Conservation (phyloP, 2,888 invertebrate species). For the Hofmannophila pseudospretella region DNA sequence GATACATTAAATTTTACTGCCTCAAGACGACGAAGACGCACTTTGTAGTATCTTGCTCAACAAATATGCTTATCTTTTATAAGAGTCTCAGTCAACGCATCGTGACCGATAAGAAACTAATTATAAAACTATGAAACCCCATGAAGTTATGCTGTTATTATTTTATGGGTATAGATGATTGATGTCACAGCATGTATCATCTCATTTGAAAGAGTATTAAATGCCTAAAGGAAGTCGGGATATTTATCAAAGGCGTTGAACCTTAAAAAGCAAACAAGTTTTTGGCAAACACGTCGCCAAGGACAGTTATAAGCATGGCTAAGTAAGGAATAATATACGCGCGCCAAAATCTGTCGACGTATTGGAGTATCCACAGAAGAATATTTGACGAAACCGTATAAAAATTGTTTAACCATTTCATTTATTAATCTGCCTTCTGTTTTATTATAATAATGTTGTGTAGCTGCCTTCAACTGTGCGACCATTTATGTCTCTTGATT, state of each 20-base stretch:
- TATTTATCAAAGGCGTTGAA: constrained; percentile 45
- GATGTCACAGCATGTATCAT: too few relatives aligned
- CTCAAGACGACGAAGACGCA: constrained; percentile 11
- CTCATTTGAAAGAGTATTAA: too few relatives aligned
- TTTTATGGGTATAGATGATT: too few relatives aligned
- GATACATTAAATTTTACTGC: constrained; percentile 16
- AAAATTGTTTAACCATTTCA: too few relatives aligned
- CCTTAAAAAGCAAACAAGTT: constrained; percentile 64
- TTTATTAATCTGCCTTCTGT: too few relatives aligned
- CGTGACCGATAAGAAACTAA: constrained; percentile 26
- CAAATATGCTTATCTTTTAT: constrained; percentile 11
- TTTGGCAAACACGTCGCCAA: constrained; percentile 41
- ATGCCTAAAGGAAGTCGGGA: constrained; percentile 19
- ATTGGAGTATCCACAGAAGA: too few relatives aligned
- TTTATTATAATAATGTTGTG: too few relatives aligned
- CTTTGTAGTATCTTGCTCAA: constrained; percentile 12
- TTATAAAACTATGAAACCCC: constrained; percentile 1
- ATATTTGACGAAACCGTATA: too few relatives aligned
- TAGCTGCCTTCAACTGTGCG: too few relatives aligned
- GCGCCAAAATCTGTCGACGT: constrained; percentile 3
- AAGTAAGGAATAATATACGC: constrained; percentile 28
- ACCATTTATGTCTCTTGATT: constrained; percentile 21
- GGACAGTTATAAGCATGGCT: constrained; percentile 22
- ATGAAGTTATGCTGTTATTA: not conserved
- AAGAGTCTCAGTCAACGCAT: constrained; percentile 9